phyloP scores from a whole-genome alignment of 2,888 invertebrate species.

The Coleophora flavipennella region DNA sequence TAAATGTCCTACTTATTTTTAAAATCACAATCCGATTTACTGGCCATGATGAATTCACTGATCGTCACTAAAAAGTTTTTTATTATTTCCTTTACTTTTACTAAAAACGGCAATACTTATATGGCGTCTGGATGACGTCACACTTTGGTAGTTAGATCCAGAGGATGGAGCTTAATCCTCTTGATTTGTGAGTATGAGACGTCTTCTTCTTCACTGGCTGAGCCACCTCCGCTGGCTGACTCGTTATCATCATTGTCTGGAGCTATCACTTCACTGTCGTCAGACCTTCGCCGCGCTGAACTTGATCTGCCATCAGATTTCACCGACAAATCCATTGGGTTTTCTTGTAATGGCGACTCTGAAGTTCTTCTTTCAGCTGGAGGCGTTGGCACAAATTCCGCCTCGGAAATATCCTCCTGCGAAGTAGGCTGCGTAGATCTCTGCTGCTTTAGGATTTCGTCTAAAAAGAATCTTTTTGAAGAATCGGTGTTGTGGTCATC shows the following conservation, averaged over 20 bases:
- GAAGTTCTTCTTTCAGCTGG: slow-evolving; percentile 56
- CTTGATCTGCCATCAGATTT: slow-evolving; percentile 75
- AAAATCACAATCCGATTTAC: slow-evolving; percentile 67
- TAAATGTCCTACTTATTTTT: slow-evolving; percentile 44
- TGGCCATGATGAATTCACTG: slow-evolving; percentile 57
- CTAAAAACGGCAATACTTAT: slow-evolving; percentile 21
- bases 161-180: slow-evolving; percentile 72
- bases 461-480: slow-evolving; percentile 81
- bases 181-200: slow-evolving; percentile 73
- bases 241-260: slow-evolving; percentile 59
- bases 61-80: slow-evolving; percentile 26
- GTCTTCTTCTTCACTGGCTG: slow-evolving; percentile 65
- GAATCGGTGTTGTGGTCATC: slow-evolving; percentile 77
- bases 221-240: slow-evolving; percentile 55
- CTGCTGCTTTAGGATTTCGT: slow-evolving; percentile 82
- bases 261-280: slow-evolving; percentile 63
- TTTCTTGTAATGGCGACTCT: slow-evolving; percentile 78
- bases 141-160: slow-evolving; percentile 81
- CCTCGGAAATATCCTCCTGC: slow-evolving; percentile 67
- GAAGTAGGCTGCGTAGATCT: slow-evolving; percentile 65
- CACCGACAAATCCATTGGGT: slow-evolving; percentile 87
- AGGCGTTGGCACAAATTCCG: slow-evolving; percentile 63
- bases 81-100: neutral
- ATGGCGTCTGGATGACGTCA: slow-evolving; percentile 42
- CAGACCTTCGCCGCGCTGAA: slow-evolving; percentile 59